Evolutionary conservation across 2,888 invertebrate genomes (phyloP).

Genomic region (Pardosa pseudoannulata): DNA sequence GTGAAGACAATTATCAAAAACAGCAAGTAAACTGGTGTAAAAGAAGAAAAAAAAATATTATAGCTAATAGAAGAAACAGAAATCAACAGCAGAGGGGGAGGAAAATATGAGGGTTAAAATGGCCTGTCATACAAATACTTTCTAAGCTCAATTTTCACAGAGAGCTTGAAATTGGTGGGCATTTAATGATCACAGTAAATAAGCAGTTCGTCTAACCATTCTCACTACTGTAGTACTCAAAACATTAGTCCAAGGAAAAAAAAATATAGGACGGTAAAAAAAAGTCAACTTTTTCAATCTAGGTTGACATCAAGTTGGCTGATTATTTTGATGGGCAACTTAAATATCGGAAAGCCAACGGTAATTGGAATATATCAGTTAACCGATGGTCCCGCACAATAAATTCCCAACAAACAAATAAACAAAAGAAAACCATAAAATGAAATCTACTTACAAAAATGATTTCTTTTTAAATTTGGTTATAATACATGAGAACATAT

Average conservation of each 20-base stretch:
- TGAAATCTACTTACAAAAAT: slow-evolving; percentile 71
- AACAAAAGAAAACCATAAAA: slow-evolving; percentile 51
- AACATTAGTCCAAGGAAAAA: slow-evolving; percentile 51
- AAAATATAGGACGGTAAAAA: slow-evolving; percentile 56
- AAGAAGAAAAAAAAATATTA: slow-evolving; percentile 2
- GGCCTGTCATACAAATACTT: slow-evolving; percentile 56
- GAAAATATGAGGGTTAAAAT: slow-evolving; percentile 22
- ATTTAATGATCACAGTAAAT: slow-evolving; percentile 62
- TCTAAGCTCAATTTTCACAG: slow-evolving; percentile 56
- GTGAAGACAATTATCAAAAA: slow-evolving; percentile 18
- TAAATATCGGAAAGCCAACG: slow-evolving; percentile 59
- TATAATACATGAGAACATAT: slow-evolving; percentile 61
- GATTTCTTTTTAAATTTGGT: slow-evolving; percentile 51
- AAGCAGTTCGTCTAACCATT: slow-evolving; percentile 40
- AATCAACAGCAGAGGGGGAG: neutral
- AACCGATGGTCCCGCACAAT: slow-evolving; percentile 63
- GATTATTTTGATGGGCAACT: slow-evolving; percentile 55
- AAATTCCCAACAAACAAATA: slow-evolving; percentile 52
- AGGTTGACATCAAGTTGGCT: slow-evolving; percentile 67
- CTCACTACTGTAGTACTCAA: slow-evolving; percentile 69
- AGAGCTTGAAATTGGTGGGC: slow-evolving; percentile 65
- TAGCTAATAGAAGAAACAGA: neutral
- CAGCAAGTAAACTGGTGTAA: slow-evolving; percentile 11
- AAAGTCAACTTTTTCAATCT: slow-evolving; percentile 58
- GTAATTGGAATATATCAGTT: slow-evolving; percentile 47